phyloP scores from a whole-genome alignment of 2,888 invertebrate species.

The Choristoneura rosaceana region DNA sequence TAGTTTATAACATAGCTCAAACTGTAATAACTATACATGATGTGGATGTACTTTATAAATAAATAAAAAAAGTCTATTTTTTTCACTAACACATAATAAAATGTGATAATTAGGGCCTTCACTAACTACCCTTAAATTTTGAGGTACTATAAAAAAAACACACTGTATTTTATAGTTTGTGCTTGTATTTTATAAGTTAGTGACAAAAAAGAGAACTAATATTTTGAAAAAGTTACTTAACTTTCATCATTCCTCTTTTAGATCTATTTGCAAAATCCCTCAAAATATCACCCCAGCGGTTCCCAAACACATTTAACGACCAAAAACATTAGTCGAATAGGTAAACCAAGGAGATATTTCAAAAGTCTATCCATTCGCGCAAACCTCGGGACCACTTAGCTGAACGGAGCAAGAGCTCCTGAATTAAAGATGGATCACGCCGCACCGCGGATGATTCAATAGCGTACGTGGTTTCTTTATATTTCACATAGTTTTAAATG shows the following conservation, averaged over 20 bases:
- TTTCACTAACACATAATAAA: no score
- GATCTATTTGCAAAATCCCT: background rate
- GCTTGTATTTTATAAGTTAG: no score
- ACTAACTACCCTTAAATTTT: no score
- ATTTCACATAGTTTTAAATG: conserved; percentile 13
- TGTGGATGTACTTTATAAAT: no score
- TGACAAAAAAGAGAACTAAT: no score
- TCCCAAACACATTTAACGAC: conserved; percentile 29
- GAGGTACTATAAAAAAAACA: no score
- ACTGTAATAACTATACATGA: no score
- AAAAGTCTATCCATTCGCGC: conserved; percentile 23
- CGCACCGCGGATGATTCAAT: conserved; percentile 54
- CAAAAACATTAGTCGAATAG: conserved; percentile 15
- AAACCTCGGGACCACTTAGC: conserved; percentile 39
- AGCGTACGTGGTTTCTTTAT: conserved; percentile 22
- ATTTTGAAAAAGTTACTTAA: no score
- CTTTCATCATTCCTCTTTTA: background rate
- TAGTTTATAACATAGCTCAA: no score
- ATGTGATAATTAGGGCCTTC: no score
- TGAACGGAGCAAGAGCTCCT: conserved; percentile 56
- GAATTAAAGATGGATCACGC: conserved; percentile 75
- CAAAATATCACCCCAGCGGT: conserved; percentile 3
- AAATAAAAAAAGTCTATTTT: no score
- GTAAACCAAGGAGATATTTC: conserved; percentile 25
- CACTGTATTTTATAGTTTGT: no score